Conservation (phyloP, 2,888 invertebrate genomes). For the Heterodera filipjevi region DNA sequence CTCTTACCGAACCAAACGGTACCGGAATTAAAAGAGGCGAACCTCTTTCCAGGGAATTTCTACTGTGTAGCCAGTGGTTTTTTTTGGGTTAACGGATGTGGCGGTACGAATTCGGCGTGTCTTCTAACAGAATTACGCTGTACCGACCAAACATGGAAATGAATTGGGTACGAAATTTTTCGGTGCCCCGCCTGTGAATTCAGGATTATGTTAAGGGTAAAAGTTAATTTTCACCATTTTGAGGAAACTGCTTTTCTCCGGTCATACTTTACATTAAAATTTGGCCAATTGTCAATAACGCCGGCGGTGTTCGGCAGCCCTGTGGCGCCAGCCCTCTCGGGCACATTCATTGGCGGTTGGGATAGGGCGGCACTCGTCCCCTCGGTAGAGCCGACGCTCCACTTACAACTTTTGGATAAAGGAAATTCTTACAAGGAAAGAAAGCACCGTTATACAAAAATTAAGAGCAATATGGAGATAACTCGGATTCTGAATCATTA, state of each 20-base stretch:
- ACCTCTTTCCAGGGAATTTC: too few relatives aligned
- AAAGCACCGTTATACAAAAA: not conserved
- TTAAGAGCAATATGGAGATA: not conserved
- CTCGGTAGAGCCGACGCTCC: too few relatives aligned
- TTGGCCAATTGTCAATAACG: not conserved
- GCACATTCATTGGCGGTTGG: not conserved
- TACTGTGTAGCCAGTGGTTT: too few relatives aligned
- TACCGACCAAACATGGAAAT: not conserved
- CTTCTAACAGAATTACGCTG: too few relatives aligned
- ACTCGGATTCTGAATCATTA: not conserved
- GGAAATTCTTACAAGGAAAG: not conserved
- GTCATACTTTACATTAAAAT: not conserved
- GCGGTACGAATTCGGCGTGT: too few relatives aligned
- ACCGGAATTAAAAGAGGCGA: too few relatives aligned
- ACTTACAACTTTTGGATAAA: not conserved
- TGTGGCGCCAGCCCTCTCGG: not conserved
- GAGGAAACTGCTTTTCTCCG: not conserved
- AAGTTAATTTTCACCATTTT: not conserved
- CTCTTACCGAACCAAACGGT: too few relatives aligned
- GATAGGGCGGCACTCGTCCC: too few relatives aligned
- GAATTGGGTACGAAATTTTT: not conserved
- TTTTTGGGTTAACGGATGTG: too few relatives aligned
- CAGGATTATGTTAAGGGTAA: not conserved
- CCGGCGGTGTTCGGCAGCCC: too few relatives aligned
- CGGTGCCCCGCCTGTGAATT: not conserved